Base-by-base conservation (phyloP, 2,113 vertebrate genomes). In the Gymnobelideus leadbeateri region DNA sequence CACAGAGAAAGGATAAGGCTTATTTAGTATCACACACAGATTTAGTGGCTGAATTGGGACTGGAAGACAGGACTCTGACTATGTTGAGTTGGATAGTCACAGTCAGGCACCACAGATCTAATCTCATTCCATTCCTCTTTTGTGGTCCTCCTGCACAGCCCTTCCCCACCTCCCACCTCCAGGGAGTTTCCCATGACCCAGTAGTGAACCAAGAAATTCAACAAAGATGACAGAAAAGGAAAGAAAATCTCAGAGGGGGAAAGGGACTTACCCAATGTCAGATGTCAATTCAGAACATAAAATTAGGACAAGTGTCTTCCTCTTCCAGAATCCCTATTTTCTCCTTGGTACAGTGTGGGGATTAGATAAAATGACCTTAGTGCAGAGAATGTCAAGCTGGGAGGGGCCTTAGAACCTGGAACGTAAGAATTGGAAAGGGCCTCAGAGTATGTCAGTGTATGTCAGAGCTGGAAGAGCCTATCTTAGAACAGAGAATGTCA, bases 251-350 rank as follows among this genome's bases (percentile, higher is more conserved):
- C 25, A 25, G 24, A 55, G 54, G 26, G 55, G 55, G 25, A 54
- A 54, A 54, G 53, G 53, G 53, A 54, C 23, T 54, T 54, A 14
- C 21, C 7, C 14, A 54, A 54, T 54, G 14, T 54, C 53, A 54
- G 53, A 57, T 57, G 26, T 57, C 28, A 57, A 57, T 57, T 57
- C 55, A 31, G 57, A 61, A 31, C 57, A 24, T 54, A 61, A 31
- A 61, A 31, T 47, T 57, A 46, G 49, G 90, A 89, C 26, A 92
- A 95, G 77, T 92, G 11, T 14, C 52, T 90, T 26, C 0, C 16
- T 55, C 7, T 50, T 55, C 77, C 53, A 77, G 94, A 51, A 90
- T 89, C 93, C 89, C 77, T 26, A 43, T 95, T 94, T 92, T 89
- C 89, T 50, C 90, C 52, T 89, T 25, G 49, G 84, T 52, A 37